These are phyloP conservation scores for Pardosa pseudoannulata DNA, from an alignment of 2,888 invertebrate species.

Conservation along the genomic window DNA sequence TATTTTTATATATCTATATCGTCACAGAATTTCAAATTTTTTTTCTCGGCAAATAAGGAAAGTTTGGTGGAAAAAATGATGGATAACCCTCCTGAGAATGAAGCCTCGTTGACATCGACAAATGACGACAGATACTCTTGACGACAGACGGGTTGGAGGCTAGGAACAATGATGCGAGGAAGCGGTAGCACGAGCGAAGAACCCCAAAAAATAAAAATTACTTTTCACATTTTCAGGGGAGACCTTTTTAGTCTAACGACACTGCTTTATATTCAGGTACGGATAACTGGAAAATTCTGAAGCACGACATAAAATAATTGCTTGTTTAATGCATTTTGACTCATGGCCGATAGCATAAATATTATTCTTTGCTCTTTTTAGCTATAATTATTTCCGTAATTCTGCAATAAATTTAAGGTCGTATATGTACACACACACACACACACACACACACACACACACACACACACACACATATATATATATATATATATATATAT, in stretches of 20 bases:
- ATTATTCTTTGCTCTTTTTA: no score
- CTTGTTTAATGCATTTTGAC: no score
- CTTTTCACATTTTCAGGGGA: not conserved
- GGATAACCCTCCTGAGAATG: conserved; percentile 63
- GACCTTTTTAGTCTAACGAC: not conserved
- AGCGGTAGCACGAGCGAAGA: conserved; percentile 5
- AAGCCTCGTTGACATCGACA: conserved; percentile 66
- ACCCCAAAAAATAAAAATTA: not conserved
- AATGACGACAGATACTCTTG: conserved; percentile 64
- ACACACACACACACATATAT: no score
- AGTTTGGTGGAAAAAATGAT: conserved; percentile 57
- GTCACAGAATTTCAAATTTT: not conserved
- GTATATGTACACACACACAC: no score
- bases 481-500: no score
- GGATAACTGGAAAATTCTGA: not conserved
- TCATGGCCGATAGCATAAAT: no score
- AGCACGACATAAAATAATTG: not conserved
- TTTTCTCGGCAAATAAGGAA: conserved; percentile 15
- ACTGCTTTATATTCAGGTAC: not conserved
- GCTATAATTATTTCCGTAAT: no score
- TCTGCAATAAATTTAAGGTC: no score
- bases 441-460: no score
- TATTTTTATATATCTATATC: not conserved
- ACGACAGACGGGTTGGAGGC: conserved; percentile 28
- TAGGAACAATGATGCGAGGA: conserved; percentile 45